Percentiles rank a stretch among this genome's conserved stretches.
phyloP scores from a whole-genome alignment of 1,140 invertebrate species.

The Agrilus planipennis region DNA sequence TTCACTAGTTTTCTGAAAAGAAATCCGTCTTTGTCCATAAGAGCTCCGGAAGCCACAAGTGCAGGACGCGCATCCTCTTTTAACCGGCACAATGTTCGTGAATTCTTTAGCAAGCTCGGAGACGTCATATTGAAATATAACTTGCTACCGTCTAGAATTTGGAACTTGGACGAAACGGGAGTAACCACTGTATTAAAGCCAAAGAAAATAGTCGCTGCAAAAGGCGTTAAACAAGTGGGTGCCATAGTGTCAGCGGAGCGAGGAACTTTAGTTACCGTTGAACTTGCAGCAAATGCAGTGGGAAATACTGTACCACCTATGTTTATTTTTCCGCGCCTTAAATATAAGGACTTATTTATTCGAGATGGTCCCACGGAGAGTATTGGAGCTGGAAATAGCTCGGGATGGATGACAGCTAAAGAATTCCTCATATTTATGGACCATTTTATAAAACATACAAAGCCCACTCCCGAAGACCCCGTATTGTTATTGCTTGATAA shows the following conservation, averaged over 20 bases:
- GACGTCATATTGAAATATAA: background rate
- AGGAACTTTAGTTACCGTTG: conserved; percentile 31
- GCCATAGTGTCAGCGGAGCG: conserved; percentile 30
- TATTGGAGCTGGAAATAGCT: conserved; percentile 21
- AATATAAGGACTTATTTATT: conserved; percentile 6
- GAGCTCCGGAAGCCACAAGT: background rate
- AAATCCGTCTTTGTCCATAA: background rate
- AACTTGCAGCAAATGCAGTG: conserved; percentile 24
- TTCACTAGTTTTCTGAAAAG: background rate
- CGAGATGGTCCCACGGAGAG: conserved; percentile 21
- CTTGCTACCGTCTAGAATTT: conserved; percentile 20
- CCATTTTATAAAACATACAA: conserved; percentile 28
- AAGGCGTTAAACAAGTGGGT: conserved; percentile 31
- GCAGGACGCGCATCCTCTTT: background rate
- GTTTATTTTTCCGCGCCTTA: conserved; percentile 1
- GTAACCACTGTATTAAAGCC: conserved; percentile 34
- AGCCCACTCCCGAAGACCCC: conserved; percentile 1
- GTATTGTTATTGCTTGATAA: conserved; percentile 15
- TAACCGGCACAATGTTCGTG: conserved; percentile 1
- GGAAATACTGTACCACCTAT: conserved; percentile 29
- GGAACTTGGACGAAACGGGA: conserved; percentile 36
- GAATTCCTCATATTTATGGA: conserved; percentile 27
- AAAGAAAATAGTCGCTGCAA: conserved; percentile 29
- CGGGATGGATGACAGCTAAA: conserved; percentile 23
- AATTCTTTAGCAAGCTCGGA: conserved; percentile 1